phyloP scores from a whole-genome alignment of 2,113 vertebrate species.

The Lamprotornis superbus region DNA sequence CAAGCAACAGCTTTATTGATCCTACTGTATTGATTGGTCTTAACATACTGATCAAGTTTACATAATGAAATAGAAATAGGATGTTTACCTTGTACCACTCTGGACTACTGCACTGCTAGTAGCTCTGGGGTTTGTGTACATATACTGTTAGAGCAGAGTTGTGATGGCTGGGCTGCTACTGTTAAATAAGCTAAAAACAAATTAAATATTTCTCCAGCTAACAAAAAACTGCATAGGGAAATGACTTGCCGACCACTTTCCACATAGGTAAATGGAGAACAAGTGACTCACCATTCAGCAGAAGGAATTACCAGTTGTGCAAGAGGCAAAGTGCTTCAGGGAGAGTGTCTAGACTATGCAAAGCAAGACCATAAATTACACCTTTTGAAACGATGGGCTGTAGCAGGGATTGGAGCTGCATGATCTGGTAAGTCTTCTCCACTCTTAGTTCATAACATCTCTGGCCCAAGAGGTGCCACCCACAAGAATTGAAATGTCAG shows the following conservation, averaged over 20 bases:
- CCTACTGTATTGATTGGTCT: background rate
- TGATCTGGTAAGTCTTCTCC: background rate
- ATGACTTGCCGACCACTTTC: background rate
- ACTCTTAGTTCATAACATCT: background rate
- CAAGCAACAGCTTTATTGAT: background rate
- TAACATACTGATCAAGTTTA: background rate
- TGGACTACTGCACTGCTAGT: background rate
- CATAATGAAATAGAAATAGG: background rate
- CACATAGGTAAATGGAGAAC: background rate
- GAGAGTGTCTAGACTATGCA: constrained; percentile 38
- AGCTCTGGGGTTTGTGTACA: background rate
- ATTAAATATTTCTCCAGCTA: constrained; percentile 2
- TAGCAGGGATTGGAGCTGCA: background rate
- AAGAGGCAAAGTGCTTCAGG: constrained; percentile 27
- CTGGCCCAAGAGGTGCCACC: background rate
- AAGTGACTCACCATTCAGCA: constrained; percentile 32
- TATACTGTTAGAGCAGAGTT: background rate
- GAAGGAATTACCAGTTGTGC: constrained; percentile 42
- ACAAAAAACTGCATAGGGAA: background rate
- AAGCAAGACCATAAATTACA: constrained; percentile 40
- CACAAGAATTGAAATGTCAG: background rate
- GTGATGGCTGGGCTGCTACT: background rate
- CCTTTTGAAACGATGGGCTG: background rate
- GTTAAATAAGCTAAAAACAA: background rate
- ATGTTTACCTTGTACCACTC: background rate